These are phyloP conservation scores for Sinocyclocheilus anshuiensis DNA, from an alignment of 2,113 vertebrate species.

Conservation along the genomic window DNA sequence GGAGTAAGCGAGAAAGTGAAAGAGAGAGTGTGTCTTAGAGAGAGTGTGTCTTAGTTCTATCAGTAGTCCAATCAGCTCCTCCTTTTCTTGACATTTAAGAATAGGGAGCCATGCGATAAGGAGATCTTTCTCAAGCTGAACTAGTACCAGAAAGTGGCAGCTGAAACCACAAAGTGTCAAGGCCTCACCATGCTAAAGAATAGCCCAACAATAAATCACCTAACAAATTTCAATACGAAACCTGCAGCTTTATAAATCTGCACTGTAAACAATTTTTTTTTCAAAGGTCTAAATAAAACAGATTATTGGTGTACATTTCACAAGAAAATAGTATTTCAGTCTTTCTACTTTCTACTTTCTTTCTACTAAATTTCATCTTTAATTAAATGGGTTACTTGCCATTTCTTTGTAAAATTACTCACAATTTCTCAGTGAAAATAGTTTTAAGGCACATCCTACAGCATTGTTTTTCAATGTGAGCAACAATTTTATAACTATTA, in stretches of 20 bases:
- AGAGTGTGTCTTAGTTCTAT: slow-evolving; percentile 45
- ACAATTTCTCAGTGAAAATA: too few relatives aligned
- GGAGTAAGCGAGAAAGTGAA: slow-evolving; percentile 34
- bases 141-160: slow-evolving; percentile 3
- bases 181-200: not conserved
- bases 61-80: slow-evolving; percentile 36
- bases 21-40: slow-evolving; percentile 43
- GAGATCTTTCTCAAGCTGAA: slow-evolving; percentile 29
- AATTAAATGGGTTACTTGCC: too few relatives aligned
- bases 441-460: too few relatives aligned
- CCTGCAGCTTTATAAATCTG: not conserved
- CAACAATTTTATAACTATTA: too few relatives aligned
- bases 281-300: too few relatives aligned
- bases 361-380: too few relatives aligned
- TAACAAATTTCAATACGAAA: not conserved
- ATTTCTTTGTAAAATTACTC: too few relatives aligned
- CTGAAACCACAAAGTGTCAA: slow-evolving; percentile 14
- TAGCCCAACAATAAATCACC: not conserved
- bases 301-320: too few relatives aligned
- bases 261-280: too few relatives aligned
- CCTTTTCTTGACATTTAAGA: slow-evolving; percentile 47
- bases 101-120: slow-evolving; percentile 50
- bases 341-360: too few relatives aligned
- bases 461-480: too few relatives aligned
- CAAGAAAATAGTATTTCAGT: too few relatives aligned